These are phyloP conservation scores for Holotrichia oblita DNA, from an alignment of 1,140 invertebrate genomes.

Conservation along the genomic window DNA sequence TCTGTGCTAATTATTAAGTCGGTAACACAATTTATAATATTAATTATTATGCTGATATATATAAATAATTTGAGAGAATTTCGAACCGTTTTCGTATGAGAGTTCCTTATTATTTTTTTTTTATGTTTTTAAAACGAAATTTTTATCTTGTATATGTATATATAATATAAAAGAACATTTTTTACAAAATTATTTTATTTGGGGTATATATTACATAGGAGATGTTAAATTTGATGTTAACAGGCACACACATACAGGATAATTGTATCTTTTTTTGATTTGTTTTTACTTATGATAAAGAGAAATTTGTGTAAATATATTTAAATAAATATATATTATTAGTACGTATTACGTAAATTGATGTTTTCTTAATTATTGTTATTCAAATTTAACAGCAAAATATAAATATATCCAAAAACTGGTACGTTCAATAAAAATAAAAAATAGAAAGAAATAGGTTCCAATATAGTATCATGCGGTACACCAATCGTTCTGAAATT, in stretches of 20 bases:
- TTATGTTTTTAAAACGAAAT: slow-evolving; percentile 16
- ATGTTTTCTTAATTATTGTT: neutral
- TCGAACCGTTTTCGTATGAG: slow-evolving; percentile 6
- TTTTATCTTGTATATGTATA: slow-evolving; percentile 27
- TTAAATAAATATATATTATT: slow-evolving; percentile 34
- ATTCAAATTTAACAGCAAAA: no score
- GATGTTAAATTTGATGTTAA: slow-evolving; percentile 13
- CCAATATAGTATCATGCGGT: no score
- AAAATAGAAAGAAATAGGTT: no score
- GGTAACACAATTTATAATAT: neutral
- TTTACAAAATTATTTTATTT: slow-evolving; percentile 29
- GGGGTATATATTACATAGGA: neutral
- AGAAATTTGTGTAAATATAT: slow-evolving; percentile 37
- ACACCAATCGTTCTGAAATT: no score
- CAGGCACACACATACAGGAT: neutral
- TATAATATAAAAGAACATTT: slow-evolving; percentile 12
- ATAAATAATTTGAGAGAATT: neutral
- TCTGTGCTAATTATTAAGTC: slow-evolving; percentile 4
- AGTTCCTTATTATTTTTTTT: slow-evolving; percentile 32
- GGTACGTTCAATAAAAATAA: no score
- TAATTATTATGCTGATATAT: no score
- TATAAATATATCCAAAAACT: no score
- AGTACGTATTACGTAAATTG: slow-evolving; percentile 14
- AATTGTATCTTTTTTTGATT: neutral
- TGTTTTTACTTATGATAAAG: neutral